These are phyloP conservation scores for Megalurothrips usitatus DNA, from an alignment of 2,888 invertebrate species.

Conservation along the genomic window DNA sequence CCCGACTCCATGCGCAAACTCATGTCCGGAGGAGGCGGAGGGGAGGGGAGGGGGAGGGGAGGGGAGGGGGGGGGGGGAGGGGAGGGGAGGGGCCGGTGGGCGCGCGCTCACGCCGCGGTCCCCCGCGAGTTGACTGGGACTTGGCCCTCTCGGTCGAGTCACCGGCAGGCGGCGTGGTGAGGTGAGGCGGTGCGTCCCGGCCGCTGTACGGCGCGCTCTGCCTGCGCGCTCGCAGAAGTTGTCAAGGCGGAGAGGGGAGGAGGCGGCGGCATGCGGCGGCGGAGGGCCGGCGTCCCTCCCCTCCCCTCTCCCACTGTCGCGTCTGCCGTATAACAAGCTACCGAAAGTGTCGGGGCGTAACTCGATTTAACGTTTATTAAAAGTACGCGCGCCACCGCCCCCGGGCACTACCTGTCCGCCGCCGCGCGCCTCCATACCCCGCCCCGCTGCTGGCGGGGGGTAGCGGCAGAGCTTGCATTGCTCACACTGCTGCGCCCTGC, in stretches of 20 bases:
- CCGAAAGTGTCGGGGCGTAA: conserved; percentile 10
- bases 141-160: background rate
- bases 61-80: too few species aligned
- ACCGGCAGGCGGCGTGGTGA: background rate
- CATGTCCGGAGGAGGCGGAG: too few species aligned
- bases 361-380: conserved; percentile 25
- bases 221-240: background rate
- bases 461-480: too few species aligned
- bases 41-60: too few species aligned
- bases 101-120: too few species aligned
- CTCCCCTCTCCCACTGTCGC: background rate
- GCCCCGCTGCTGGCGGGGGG: too few species aligned
- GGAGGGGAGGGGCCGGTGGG: too few species aligned
- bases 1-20: too few species aligned
- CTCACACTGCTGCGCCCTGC: too few species aligned
- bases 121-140: too few species aligned
- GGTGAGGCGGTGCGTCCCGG: conserved; percentile 2
- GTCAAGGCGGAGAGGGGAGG: background rate
- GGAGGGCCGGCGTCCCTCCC: background rate
- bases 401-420: background rate
- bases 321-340: conserved; percentile 20
- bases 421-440: background rate
- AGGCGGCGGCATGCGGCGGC: background rate
- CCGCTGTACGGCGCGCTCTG: background rate
- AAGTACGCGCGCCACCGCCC: background rate